A percentile compares a stretch with the other conserved stretches of the same genome.
phyloP scores from a whole-genome alignment of 1,140 invertebrate species.

The Delia radicum region DNA sequence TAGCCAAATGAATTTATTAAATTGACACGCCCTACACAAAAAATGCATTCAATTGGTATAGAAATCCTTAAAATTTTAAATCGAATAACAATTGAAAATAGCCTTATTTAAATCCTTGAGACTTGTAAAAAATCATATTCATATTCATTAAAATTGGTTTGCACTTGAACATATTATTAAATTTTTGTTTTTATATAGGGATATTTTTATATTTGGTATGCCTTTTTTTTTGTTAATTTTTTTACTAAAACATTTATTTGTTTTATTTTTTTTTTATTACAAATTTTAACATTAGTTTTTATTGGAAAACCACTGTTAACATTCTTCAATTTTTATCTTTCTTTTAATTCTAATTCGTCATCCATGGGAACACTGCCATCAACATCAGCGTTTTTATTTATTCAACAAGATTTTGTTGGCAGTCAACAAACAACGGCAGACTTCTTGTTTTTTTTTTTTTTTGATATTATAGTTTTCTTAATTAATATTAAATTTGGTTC shows the following conservation, averaged over 20 bases:
- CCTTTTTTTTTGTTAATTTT: slow-evolving; percentile 5
- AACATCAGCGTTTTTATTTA: not conserved
- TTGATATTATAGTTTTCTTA: not conserved
- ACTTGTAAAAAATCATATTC: too few relatives aligned
- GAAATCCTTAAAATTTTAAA: not conserved
- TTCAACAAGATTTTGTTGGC: not conserved
- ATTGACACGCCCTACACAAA: not conserved
- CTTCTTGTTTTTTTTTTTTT: not conserved
- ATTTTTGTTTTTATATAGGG: not conserved
- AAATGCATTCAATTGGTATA: not conserved
- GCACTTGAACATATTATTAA: slow-evolving; percentile 25
- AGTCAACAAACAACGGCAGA: not conserved
- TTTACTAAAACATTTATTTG: slow-evolving; percentile 6
- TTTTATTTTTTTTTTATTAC: slow-evolving; percentile 5
- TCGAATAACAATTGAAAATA: not conserved
- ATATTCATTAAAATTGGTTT: slow-evolving; percentile 5
- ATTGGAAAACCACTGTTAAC: not conserved
- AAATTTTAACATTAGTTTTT: not conserved
- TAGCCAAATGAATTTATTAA: not conserved
- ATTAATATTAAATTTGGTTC: not conserved
- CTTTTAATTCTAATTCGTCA: not conserved
- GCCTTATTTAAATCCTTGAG: not conserved
- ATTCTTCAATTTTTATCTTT: not conserved
- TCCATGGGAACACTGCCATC: not conserved
- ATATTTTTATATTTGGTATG: not conserved